A percentile compares a stretch with the other conserved stretches of the same genome.
Evolutionary conservation across 2,797 vertebrate species (phyloP).

Genomic region (Scyliorhinus canicula): DNA sequence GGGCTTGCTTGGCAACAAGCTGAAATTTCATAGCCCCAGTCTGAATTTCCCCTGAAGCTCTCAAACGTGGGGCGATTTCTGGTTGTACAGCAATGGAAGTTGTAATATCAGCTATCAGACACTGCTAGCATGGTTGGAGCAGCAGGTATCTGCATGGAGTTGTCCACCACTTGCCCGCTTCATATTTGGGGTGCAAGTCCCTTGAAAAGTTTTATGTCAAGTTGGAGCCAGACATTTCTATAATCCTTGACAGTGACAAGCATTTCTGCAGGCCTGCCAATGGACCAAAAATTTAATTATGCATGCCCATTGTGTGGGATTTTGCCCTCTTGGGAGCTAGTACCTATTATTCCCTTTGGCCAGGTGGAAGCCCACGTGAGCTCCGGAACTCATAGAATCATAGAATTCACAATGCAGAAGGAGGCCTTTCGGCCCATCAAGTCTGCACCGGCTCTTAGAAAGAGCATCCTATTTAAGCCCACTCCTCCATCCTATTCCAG

Average conservation of each 20-base stretch:
- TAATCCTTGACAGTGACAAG: neutral
- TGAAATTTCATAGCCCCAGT: too few relatives aligned
- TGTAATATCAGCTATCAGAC: neutral
- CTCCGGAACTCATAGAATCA: too few relatives aligned
- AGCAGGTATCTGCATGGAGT: neutral
- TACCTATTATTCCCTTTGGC: neutral
- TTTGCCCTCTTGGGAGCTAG: neutral
- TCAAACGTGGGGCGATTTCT: neutral
- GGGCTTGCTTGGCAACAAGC: neutral
- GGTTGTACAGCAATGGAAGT: neutral
- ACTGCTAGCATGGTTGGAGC: neutral
- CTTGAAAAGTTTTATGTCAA: neutral
- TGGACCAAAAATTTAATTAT: neutral
- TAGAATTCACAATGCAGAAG: too few relatives aligned
- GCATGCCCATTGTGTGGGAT: neutral
- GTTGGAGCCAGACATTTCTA: neutral
- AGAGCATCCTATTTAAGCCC: too few relatives aligned
- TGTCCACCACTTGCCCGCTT: neutral
- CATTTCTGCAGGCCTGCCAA: neutral
- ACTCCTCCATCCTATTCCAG: too few relatives aligned
- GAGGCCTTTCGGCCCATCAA: too few relatives aligned
- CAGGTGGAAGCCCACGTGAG: neutral
- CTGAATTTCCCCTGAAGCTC: neutral
- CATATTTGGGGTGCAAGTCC: neutral
- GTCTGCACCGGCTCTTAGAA: too few relatives aligned